Base-by-base conservation (phyloP, 2,797 vertebrate species). In the Acropternis orthonyx region DNA sequence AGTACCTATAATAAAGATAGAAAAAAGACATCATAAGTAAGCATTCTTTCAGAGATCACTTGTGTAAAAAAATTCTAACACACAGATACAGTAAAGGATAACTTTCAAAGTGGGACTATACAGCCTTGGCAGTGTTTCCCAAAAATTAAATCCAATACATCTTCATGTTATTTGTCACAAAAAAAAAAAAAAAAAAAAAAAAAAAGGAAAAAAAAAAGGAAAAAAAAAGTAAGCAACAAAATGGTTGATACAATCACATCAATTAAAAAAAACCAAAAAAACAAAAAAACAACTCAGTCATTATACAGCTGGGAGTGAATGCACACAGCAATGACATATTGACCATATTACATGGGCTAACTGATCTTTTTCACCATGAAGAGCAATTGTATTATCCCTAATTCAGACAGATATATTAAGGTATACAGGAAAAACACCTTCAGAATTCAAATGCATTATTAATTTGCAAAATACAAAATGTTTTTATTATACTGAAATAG, bases 111-210 rank as follows among this genome's bases (percentile, higher is more conserved):
- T 20, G 17, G 34, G 59, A 54, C 49, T 54, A 16, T 24, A 41
- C 8, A 90, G 82, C 44, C 59, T 77, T 77, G 49, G 67, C 23
- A 43, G 5, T 51, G 14, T 62, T 39, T 74, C 74, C 24, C 54
- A 52, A 58, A 93, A 96, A 95, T 86, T 61, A 87, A 86, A 79
- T 56, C 84, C 49, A 82, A 16, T 62, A 36, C 9, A 73, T 72
- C 37, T 93, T 91, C 49, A 52, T 61, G n/a, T 1, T 41, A 52
- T 41, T 76, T 82, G 41, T 14, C 37, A 78, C 24, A 71, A 69
- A 72, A 55, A 49, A 44, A 44, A 49, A 23, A 48, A 37, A 37
- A 37, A 37, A 37, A 37, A 37, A 37, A 37, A 37, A 37, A 37
- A 37, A 37, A n/a, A n/a, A n/a, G n/a, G n/a, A 48, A 48, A 14